Evolutionary conservation across 2,888 invertebrate genomes (phyloP), one percentile per base, ranked within the genome.

Genomic region (Oxytorus armatus): DNA sequence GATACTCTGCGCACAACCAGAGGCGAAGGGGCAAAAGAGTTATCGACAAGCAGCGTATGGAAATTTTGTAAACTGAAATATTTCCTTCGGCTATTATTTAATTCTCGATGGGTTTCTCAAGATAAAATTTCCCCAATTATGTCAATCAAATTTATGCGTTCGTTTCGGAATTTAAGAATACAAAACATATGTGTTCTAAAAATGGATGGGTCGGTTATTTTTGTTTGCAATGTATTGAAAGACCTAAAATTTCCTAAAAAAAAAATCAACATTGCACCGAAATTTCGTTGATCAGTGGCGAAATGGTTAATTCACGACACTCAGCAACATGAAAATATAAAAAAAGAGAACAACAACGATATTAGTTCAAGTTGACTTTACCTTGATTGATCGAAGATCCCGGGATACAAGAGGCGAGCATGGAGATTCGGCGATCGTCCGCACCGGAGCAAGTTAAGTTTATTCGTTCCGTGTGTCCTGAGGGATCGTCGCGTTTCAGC

Each of bases 391-490:
- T n/a, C n/a, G 11, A 16, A 47, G 16, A 76, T 66, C 39, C 55
- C 42, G 51, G 55, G 47, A 57, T 59, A 61, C 16, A 36, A 57
- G 80, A 81, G 83, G 84, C 76, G 82, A 79, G 85, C 86, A 89
- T 89, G 88, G 86, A 89, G 87, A 90, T 89, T 82, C 84, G 79
- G 83, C 86, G 86, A 88, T 89, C 88, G 80, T 73, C 63, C n/a
- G 89, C 87, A 87, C 49, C 63, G 44, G 55, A 55, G 86, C 83
- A 86, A 69, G 55, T 84, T 83, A 88, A 91, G 88, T 90, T 90
- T 90, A 90, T 89, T 88, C 85, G 55, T 66, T 84, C 76, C 74
- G 82, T 83, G 82, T 83, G 85, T 90, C 91, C 90, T 89, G 83
- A 84, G 91, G 90, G 91, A 90, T 88, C 86, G 88, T 86, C 86